Evolutionary conservation across 1,140 invertebrate species (phyloP), one percentile per base, ranked within the genome.

Genomic region (Drosophila pachea): DNA sequence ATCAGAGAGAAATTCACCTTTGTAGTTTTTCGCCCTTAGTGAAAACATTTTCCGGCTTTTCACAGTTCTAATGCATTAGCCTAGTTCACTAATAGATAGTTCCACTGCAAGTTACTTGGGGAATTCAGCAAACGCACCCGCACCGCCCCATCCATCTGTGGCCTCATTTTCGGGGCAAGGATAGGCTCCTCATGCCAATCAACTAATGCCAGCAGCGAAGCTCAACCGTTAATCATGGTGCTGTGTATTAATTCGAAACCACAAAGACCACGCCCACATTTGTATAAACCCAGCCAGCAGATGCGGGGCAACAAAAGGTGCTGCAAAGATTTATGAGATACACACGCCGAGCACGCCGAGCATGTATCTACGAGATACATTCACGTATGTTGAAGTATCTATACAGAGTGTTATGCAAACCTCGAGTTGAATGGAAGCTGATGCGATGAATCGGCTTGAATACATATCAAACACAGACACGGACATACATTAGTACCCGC

Each of bases 161-260:
- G 40, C 32, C 7, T 9, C 12, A 60, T 45, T 58, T 43, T 52
- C 22, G 22, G 22, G 22, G 22, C 1, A 12, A 36, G 29, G 16
- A n/a, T n/a, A n/a, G n/a, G n/a, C n/a, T n/a, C 43, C 43, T 22
- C 14, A 12, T n/a, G 14, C 29, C 36, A 55, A 68, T 55, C 52
- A 40, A 31, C 33, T 55, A 49, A 49, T 36, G 38, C 12, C 32
- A 22, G 5, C 33, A 2, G 16, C 4, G 40, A 9, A 11, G 14
- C 50, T 52, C 52, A 49, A 43, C 60, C 56, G 60, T 69, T 64
- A 64, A 64, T 69, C 67, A 69, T 56, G 60, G 12, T 40, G 47
- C 14, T 45, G 36, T 56, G 60, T 58, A 69, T 69, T 69, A 69
- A 69, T 69, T 69, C 52, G 33, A n/a, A 14, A 12, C 11, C n/a